Evolutionary conservation across 2,797 vertebrate genomes (phyloP).

Genomic region (Pogonophryne albipinna): DNA sequence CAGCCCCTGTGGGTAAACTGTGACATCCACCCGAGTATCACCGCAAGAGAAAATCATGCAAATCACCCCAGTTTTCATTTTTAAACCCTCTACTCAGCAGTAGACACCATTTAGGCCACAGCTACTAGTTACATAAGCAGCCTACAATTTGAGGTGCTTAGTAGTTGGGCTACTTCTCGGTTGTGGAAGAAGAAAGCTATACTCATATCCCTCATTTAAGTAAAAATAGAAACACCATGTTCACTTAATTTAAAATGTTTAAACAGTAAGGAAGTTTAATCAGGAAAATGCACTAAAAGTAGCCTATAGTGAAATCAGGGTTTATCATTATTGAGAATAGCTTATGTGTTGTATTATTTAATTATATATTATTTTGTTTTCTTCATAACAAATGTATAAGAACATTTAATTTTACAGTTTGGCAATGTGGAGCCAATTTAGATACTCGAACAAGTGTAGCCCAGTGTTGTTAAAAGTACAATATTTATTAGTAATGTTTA

Average conservation of each 20-base stretch:
- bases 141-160: neutral
- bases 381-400: neutral
- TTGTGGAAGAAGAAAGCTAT: neutral
- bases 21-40: constrained; percentile 18
- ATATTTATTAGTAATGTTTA: neutral
- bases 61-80: neutral
- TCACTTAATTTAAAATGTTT: neutral
- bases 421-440: neutral
- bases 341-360: neutral
- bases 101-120: neutral
- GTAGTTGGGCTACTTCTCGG: neutral
- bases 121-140: neutral
- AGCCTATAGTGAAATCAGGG: neutral
- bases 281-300: neutral
- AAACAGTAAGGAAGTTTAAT: neutral
- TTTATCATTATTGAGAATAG: neutral
- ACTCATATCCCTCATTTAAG: neutral
- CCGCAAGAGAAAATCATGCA: neutral
- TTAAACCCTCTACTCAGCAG: neutral
- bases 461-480: neutral
- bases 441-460: neutral
- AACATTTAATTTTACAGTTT: neutral
- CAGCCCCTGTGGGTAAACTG: constrained; percentile 39
- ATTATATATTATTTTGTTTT: neutral
- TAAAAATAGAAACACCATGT: neutral